These are phyloP conservation scores for Malthinus seriepunctatus DNA, from an alignment of 2,888 invertebrate species.

Conservation along the genomic window DNA sequence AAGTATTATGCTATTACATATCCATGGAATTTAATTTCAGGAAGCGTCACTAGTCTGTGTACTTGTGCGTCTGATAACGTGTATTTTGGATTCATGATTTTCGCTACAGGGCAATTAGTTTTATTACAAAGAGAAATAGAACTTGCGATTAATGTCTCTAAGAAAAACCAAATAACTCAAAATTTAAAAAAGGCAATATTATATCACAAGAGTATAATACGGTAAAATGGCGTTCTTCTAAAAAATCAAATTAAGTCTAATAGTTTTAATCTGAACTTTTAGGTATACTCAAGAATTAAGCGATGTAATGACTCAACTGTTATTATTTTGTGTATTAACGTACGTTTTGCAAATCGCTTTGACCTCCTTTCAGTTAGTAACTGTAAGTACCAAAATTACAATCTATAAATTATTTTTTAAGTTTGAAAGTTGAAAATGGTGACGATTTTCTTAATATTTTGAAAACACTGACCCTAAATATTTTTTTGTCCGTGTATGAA, in stretches of 20 bases:
- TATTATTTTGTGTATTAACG: slow-evolving; percentile 41
- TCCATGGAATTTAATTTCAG: slow-evolving; percentile 21
- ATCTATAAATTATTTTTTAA: no score
- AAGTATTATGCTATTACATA: slow-evolving; percentile 27
- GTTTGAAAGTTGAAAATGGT: no score
- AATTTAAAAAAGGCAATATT: neutral
- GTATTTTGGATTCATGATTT: slow-evolving; percentile 32
- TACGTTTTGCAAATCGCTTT: slow-evolving; percentile 39
- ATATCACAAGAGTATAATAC: slow-evolving; percentile 4
- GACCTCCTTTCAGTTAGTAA: slow-evolving; percentile 36
- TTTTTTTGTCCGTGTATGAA: no score
- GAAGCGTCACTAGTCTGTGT: slow-evolving; percentile 22
- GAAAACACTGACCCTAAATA: no score
- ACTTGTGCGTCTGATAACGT: slow-evolving; percentile 28
- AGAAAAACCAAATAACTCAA: neutral
- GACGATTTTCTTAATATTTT: no score
- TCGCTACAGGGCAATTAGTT: slow-evolving; percentile 31
- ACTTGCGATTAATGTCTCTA: neutral
- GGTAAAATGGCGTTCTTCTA: neutral
- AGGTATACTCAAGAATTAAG: slow-evolving; percentile 18
- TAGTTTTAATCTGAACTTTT: neutral
- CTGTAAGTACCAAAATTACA: slow-evolving; percentile 24
- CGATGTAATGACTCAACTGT: slow-evolving; percentile 32
- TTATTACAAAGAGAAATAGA: slow-evolving; percentile 27
- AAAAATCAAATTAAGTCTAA: neutral